Conservation (phyloP, 2,113 vertebrate species). For the Psammodynastes pulverulentus region DNA sequence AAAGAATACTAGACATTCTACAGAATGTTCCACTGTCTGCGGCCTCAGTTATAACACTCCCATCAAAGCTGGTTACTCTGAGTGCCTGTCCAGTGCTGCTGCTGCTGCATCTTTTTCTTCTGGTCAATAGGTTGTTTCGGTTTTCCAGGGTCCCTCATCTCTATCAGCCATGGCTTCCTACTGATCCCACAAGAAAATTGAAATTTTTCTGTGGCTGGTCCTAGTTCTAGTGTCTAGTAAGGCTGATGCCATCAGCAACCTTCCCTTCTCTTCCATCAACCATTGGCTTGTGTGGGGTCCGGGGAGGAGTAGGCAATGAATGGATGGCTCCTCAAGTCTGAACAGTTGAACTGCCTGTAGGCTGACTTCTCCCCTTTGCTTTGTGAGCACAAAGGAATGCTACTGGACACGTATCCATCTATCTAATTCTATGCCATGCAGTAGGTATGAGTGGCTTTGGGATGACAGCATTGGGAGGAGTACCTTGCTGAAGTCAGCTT, state of each 20-base stretch:
- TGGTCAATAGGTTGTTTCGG: background rate
- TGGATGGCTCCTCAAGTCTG: background rate
- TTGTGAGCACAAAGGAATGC: background rate
- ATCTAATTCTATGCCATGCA: background rate
- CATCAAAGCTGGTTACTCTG: background rate
- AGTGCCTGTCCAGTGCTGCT: background rate
- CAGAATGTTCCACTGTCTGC: background rate
- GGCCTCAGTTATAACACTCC: background rate
- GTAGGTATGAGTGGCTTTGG: background rate
- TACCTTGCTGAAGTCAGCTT: background rate
- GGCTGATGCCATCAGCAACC: background rate
- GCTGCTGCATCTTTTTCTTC: background rate
- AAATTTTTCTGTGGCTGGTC: background rate
- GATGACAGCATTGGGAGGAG: background rate
- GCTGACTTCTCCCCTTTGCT: background rate
- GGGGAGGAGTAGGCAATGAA: background rate
- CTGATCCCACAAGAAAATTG: background rate
- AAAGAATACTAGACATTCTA: background rate
- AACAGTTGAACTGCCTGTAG: background rate
- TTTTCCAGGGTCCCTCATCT: background rate
- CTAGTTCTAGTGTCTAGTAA: background rate
- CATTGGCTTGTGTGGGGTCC: background rate
- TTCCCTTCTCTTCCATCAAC: background rate
- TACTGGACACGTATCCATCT: background rate
- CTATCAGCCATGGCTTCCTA: background rate